These are phyloP conservation scores for Ladona fulva DNA, from an alignment of 1,140 invertebrate species.

Conservation along the genomic window DNA sequence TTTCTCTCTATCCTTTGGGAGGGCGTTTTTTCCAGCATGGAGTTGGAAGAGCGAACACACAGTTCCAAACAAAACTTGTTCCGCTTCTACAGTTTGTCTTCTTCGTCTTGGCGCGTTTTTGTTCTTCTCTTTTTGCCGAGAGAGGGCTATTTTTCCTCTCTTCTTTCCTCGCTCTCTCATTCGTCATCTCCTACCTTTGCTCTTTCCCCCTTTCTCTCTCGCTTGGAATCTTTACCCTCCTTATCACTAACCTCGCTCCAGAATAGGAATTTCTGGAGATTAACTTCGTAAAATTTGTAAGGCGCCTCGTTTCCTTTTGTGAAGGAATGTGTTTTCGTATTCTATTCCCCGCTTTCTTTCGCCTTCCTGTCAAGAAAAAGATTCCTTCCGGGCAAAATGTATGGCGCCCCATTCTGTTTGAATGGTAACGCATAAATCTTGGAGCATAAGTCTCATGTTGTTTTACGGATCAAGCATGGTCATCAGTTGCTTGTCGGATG, in stretches of 20 bases:
- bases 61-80: constrained; percentile 10
- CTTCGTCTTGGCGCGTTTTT: not conserved
- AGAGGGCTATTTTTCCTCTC: not conserved
- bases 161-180: not conserved
- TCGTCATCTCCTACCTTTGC: not conserved
- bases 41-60: constrained; percentile 3
- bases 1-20: not conserved
- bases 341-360: too few species aligned
- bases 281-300: too few species aligned
- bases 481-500: too few species aligned
- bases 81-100: constrained; percentile 3
- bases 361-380: too few species aligned
- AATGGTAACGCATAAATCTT: too few species aligned
- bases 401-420: too few species aligned
- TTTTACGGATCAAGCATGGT: too few species aligned
- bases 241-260: not conserved
- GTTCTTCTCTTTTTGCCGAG: not conserved
- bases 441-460: too few species aligned
- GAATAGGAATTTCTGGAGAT: too few species aligned
- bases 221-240: not conserved
- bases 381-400: too few species aligned
- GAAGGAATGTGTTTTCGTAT: too few species aligned
- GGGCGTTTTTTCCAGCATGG: not conserved
- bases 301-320: too few species aligned
- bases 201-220: not conserved